These are phyloP conservation scores for Caerostris darwini DNA, from an alignment of 1,140 invertebrate species.

Conservation along the genomic window DNA sequence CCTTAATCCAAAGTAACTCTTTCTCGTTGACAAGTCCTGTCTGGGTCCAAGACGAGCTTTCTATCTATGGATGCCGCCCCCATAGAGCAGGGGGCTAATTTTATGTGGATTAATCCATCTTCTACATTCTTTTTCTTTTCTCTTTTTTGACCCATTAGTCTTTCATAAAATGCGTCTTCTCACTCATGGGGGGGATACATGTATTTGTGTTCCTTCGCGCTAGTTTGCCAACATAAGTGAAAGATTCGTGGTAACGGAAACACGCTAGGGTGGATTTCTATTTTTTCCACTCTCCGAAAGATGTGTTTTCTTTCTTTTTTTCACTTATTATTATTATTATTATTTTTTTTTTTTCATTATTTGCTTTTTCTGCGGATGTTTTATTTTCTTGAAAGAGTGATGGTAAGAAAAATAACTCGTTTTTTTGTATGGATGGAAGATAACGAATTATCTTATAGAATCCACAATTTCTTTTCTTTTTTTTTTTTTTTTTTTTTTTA, in stretches of 20 bases:
- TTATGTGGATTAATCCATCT: conserved; percentile 26
- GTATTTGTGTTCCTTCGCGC: conserved; percentile 28
- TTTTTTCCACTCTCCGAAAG: not conserved
- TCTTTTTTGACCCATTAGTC: not conserved
- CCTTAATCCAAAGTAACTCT: not conserved
- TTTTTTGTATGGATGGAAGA: not conserved
- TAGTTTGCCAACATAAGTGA: conserved; percentile 39
- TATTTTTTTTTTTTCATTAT: no score
- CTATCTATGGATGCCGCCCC: not conserved
- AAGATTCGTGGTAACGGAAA: not conserved
- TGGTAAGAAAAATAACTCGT: not conserved
- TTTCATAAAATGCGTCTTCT: not conserved
- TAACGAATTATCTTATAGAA: not conserved
- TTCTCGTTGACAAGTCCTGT: not conserved
- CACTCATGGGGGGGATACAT: not conserved
- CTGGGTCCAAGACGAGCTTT: not conserved
- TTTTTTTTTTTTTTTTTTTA: no score
- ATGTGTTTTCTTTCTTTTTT: not conserved
- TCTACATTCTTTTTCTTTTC: not conserved
- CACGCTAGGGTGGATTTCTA: not conserved
- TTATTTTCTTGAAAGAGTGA: not conserved
- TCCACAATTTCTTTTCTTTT: no score
- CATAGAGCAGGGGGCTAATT: not conserved
- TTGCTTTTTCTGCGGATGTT: not conserved
- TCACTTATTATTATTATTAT: not conserved